phyloP scores from a whole-genome alignment of 2,888 invertebrate species.

The Dryocosmus kuriphilus region DNA sequence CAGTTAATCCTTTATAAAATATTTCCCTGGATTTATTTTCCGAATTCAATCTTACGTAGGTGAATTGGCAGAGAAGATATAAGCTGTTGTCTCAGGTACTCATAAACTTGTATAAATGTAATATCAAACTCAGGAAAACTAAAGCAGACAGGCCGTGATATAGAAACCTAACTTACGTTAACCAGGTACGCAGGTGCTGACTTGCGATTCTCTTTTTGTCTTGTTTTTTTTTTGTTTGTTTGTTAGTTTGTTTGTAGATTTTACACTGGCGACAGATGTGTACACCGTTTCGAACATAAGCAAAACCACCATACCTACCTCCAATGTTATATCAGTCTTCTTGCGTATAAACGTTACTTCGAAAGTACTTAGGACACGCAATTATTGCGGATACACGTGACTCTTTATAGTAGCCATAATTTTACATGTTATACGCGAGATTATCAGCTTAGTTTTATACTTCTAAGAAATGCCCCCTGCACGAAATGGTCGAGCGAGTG shows the following conservation, averaged over 20 bases:
- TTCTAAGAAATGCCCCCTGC: conserved; percentile 63
- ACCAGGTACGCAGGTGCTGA: conserved; percentile 44
- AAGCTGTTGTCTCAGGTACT: conserved; percentile 67
- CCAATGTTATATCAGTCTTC: conserved; percentile 73
- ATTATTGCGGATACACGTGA: conserved; percentile 33
- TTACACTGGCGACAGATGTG: conserved; percentile 63
- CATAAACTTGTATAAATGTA: conserved; percentile 61
- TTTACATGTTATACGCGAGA: conserved; percentile 62
- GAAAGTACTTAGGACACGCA: conserved; percentile 12
- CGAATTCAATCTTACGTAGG: conserved; percentile 8
- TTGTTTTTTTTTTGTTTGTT: conserved; percentile 67
- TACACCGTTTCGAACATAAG: conserved; percentile 53
- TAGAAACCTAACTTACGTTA: conserved; percentile 59
- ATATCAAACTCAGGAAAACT: conserved; percentile 77
- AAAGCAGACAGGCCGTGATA: conserved; percentile 78
- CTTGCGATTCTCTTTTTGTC: conserved; percentile 57
- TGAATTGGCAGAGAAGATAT: conserved; percentile 44
- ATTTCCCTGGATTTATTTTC: not conserved
- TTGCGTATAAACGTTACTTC: conserved; percentile 53
- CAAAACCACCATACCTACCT: conserved; percentile 75
- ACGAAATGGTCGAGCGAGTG: conserved; percentile 62
- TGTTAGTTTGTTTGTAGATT: conserved; percentile 71
- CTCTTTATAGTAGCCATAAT: conserved; percentile 52
- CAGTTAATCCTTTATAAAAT: not conserved
- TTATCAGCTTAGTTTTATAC: conserved; percentile 59